A percentile compares a stretch with the other conserved stretches of the same genome.
Conservation (phyloP, 1,140 invertebrate genomes). For the Diachasma alloeum region DNA sequence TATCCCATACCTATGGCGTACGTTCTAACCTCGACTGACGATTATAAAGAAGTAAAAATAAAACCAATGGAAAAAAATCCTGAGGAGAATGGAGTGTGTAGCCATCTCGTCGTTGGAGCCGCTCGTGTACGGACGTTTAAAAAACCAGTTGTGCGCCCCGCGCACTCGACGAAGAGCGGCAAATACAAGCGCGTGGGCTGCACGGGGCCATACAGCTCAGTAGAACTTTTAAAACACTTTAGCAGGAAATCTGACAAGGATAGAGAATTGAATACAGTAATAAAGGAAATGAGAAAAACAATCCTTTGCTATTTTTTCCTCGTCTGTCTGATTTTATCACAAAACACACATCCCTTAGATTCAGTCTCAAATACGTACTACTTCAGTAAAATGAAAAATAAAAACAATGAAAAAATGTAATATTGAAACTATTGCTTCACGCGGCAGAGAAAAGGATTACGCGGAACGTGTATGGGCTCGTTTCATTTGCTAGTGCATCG, state of each 20-base stretch:
- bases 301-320: too few relatives aligned
- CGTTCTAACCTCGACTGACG: conserved; percentile 34
- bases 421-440: not conserved
- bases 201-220: conserved; percentile 31
- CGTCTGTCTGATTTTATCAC: too few relatives aligned
- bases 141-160: conserved; percentile 64
- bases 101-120: conserved; percentile 56
- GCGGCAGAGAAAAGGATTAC: not conserved
- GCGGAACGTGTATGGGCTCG: not conserved
- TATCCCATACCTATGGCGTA: not conserved
- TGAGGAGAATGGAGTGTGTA: conserved; percentile 60
- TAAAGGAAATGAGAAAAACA: not conserved
- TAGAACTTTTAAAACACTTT: not conserved
- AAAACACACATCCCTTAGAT: too few relatives aligned
- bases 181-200: conserved; percentile 58
- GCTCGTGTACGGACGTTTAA: conserved; percentile 51
- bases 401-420: not conserved
- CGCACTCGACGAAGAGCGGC: conserved; percentile 41
- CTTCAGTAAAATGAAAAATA: not conserved
- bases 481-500: conserved; percentile 43
- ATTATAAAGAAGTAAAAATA: conserved; percentile 66
- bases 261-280: not conserved
- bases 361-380: too few relatives aligned
- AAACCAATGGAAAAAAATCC: conserved; percentile 36
- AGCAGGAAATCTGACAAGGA: not conserved